Evolutionary conservation across 2,113 vertebrate genomes (phyloP).

Genomic region (Gallinago media): DNA sequence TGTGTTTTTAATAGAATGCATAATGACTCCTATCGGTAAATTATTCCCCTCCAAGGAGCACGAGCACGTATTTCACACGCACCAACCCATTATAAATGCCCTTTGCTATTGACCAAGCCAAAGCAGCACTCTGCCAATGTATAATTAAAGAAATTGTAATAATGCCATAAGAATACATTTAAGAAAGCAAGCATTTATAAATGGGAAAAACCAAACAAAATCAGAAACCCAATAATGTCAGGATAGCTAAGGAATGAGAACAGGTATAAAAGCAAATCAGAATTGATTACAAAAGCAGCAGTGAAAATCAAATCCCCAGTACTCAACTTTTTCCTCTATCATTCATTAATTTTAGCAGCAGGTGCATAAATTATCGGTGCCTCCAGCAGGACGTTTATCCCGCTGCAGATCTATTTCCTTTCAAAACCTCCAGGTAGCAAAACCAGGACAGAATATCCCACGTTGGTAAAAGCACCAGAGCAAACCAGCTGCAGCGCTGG

Average conservation of each 20-base stretch:
- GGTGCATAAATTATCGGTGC: not conserved
- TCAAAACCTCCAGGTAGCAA: not conserved
- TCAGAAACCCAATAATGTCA: not conserved
- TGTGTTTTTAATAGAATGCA: conserved; percentile 62
- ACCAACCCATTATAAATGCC: conserved; percentile 5
- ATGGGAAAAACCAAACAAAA: not conserved
- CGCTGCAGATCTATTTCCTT: not conserved
- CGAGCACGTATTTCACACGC: not conserved
- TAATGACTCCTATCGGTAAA: conserved; percentile 56
- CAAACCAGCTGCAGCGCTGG: not conserved
- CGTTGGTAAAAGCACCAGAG: not conserved
- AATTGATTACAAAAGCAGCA: conserved; percentile 4
- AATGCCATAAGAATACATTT: not conserved
- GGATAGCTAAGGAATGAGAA: not conserved
- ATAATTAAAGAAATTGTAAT: conserved; percentile 46
- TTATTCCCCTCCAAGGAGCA: conserved; percentile 58
- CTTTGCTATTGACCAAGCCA: not conserved
- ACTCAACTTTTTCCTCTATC: not conserved
- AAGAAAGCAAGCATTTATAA: conserved; percentile 2
- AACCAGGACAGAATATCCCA: not conserved
- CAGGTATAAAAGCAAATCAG: not conserved
- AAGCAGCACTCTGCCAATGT: not conserved
- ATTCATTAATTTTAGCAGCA: conserved; percentile 26
- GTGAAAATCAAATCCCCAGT: not conserved
- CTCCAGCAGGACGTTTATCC: not conserved